Evolutionary conservation across 2,888 invertebrate species (phyloP).

Genomic region (Sinopyrophorus schimmeli): DNA sequence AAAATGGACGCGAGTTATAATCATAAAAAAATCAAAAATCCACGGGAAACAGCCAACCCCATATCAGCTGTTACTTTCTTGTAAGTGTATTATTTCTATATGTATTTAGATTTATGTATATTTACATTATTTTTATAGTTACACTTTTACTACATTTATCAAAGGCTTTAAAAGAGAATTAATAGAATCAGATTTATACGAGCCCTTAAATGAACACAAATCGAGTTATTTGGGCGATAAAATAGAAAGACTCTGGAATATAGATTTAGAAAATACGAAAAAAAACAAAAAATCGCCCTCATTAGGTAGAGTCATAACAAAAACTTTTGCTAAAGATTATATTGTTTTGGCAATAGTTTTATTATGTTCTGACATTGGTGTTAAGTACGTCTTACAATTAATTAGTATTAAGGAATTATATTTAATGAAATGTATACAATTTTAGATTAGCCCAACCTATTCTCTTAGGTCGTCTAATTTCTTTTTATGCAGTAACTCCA

Average conservation of each 20-base stretch:
- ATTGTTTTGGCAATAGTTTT: constrained; percentile 62
- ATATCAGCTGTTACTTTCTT: constrained; percentile 66
- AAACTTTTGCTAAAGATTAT: constrained; percentile 65
- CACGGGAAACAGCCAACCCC: constrained; percentile 64
- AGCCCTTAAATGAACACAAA: constrained; percentile 69
- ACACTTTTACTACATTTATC: constrained; percentile 70
- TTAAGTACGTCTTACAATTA: constrained; percentile 8
- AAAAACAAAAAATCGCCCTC: constrained; percentile 60
- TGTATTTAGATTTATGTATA: no score
- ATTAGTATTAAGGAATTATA: no score
- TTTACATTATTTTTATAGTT: constrained; percentile 60
- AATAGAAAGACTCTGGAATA: constrained; percentile 65
- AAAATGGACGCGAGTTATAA: constrained; percentile 19
- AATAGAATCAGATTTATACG: constrained; percentile 67
- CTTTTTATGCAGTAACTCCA: constrained; percentile 64
- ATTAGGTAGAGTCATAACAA: constrained; percentile 61
- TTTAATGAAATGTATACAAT: no score
- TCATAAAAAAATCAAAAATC: constrained; percentile 59
- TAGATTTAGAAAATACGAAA: constrained; percentile 57
- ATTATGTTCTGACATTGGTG: constrained; percentile 3
- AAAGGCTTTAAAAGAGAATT: constrained; percentile 69
- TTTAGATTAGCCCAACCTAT: constrained; percentile 54
- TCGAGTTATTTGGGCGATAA: constrained; percentile 67
- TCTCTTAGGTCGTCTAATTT: constrained; percentile 65
- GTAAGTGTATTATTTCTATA: constrained; percentile 59